These are phyloP conservation scores for Zophobas morio DNA, from an alignment of 1,140 invertebrate genomes.

Conservation along the genomic window DNA sequence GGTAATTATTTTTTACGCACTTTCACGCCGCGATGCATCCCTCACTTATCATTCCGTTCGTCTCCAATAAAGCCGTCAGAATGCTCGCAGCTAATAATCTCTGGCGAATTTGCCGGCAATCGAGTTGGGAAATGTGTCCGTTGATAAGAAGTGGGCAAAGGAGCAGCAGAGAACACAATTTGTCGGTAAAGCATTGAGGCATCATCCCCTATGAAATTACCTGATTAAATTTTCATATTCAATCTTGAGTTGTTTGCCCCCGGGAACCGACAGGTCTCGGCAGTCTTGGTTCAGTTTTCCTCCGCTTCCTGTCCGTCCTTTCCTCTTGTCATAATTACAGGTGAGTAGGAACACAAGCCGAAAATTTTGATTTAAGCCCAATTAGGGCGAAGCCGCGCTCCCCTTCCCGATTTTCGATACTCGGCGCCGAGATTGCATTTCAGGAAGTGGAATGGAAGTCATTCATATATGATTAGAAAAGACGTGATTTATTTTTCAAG, in stretches of 20 bases:
- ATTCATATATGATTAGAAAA: slow-evolving; percentile 52
- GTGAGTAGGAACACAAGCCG: neutral
- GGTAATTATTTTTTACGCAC: slow-evolving; percentile 49
- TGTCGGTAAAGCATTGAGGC: slow-evolving; percentile 60
- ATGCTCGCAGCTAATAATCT: slow-evolving; percentile 8
- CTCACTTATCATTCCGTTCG: too few species aligned
- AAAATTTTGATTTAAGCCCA: slow-evolving; percentile 19
- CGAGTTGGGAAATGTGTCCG: neutral
- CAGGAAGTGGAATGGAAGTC: slow-evolving; percentile 46
- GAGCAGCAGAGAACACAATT: slow-evolving; percentile 55
- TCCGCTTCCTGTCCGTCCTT: slow-evolving; percentile 28
- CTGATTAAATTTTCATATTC: slow-evolving; percentile 79
- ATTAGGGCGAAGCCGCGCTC: neutral
- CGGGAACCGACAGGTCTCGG: slow-evolving; percentile 56
- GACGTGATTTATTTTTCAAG: slow-evolving; percentile 51
- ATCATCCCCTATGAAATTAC: slow-evolving; percentile 72
- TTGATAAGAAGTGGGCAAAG: slow-evolving; percentile 50
- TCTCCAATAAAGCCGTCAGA: too few species aligned
- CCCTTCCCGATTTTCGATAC: slow-evolving; percentile 14
- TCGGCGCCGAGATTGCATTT: slow-evolving; percentile 7
- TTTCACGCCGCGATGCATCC: neutral
- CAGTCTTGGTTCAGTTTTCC: slow-evolving; percentile 14
- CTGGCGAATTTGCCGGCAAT: neutral
- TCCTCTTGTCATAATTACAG: slow-evolving; percentile 19
- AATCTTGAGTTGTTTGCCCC: slow-evolving; percentile 74